Evolutionary conservation across 2,888 invertebrate genomes (phyloP).

Genomic region (Plagiodera versicolora): DNA sequence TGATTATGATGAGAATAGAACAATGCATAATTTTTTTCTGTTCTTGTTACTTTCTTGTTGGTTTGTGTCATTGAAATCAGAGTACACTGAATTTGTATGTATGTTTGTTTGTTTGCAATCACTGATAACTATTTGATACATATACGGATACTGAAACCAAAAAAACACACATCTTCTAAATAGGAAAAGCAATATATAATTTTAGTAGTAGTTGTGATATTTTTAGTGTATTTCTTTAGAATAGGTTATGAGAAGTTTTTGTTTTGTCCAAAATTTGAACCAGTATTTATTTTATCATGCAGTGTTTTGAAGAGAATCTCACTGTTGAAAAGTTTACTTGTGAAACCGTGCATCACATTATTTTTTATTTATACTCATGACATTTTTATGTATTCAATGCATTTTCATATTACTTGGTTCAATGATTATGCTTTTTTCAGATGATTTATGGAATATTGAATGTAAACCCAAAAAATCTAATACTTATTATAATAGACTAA

Average conservation of each 20-base stretch:
- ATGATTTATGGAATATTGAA: background rate
- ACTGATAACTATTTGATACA: background rate
- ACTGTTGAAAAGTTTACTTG: background rate
- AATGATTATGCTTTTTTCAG: slow-evolving; percentile 3
- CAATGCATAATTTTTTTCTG: background rate
- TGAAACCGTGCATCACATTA: slow-evolving; percentile 6
- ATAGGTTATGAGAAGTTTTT: slow-evolving; percentile 14
- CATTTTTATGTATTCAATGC: background rate
- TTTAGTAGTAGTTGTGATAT: slow-evolving; percentile 34
- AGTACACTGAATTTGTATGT: background rate
- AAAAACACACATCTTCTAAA: slow-evolving; percentile 29
- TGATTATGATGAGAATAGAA: too few species aligned
- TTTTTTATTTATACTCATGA: slow-evolving; percentile 12
- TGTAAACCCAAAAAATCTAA: background rate
- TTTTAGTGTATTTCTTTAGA: slow-evolving; percentile 27
- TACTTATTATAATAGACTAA: slow-evolving; percentile 13
- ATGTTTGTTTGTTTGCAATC: background rate
- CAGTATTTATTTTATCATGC: slow-evolving; percentile 25
- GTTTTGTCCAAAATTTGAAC: slow-evolving; percentile 24
- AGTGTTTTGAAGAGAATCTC: background rate
- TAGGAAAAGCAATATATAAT: slow-evolving; percentile 33
- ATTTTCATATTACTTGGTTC: background rate
- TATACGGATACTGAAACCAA: slow-evolving; percentile 26
- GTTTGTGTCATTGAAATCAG: background rate
- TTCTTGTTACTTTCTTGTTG: background rate